phyloP scores from a whole-genome alignment of 2,797 vertebrate genomes.

The Hirundo rustica region DNA sequence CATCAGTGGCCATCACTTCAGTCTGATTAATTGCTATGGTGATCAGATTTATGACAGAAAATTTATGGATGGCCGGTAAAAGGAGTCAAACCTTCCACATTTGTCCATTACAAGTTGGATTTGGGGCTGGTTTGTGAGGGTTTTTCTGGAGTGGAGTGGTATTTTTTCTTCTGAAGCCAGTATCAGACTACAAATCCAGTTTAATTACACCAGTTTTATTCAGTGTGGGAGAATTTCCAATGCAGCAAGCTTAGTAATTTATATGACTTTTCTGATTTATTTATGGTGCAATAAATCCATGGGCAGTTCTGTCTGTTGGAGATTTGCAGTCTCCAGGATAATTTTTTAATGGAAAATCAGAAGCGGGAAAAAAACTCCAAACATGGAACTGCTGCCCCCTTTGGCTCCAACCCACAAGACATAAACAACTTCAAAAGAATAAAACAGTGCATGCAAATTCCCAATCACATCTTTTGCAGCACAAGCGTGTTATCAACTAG shows the following conservation, averaged over 20 bases:
- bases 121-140: neutral
- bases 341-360: neutral
- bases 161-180: neutral
- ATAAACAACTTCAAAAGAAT: neutral
- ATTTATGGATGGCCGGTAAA: neutral
- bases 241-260: neutral
- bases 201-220: neutral
- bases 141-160: neutral
- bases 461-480: neutral
- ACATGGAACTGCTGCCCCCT: neutral
- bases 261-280: neutral
- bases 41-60: neutral
- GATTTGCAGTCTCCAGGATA: neutral
- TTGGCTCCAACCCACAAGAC: neutral
- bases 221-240: neutral
- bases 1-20: neutral
- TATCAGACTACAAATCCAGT: neutral
- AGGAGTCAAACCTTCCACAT: neutral
- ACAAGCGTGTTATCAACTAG: neutral
- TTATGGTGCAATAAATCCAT: neutral
- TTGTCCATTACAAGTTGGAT: neutral
- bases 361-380: fast-evolving
- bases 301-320: neutral
- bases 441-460: neutral
- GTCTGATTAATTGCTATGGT: neutral